These are phyloP conservation scores for Pristionchus arcanus DNA, from an alignment of 2,888 invertebrate genomes.

Conservation along the genomic window DNA sequence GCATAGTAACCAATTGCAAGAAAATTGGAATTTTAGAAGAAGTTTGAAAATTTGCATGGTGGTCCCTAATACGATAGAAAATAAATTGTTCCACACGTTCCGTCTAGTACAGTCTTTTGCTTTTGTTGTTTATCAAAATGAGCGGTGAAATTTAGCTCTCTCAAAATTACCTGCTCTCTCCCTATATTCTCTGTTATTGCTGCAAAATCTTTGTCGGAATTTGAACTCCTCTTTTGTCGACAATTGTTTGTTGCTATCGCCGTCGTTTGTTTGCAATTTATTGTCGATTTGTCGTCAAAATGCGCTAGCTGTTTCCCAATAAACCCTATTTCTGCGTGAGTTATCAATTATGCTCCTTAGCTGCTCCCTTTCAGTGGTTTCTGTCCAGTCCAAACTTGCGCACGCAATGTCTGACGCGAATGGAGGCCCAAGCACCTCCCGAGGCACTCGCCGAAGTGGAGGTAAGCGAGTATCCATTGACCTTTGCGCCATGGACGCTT, in stretches of 20 bases:
- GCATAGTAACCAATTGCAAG: no score
- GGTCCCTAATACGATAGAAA: no score
- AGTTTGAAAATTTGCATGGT: no score
- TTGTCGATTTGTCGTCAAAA: not conserved
- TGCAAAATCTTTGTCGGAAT: not conserved
- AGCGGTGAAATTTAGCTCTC: not conserved
- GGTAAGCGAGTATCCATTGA: not conserved
- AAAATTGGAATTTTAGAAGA: no score
- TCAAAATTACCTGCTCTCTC: not conserved
- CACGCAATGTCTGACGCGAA: constrained; percentile 27
- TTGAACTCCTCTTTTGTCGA: not conserved
- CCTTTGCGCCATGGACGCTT: no score
- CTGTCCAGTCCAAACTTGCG: constrained; percentile 14
- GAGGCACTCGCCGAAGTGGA: constrained; percentile 6
- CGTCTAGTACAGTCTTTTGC: no score
- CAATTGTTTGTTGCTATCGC: not conserved
- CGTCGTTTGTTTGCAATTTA: not conserved
- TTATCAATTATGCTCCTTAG: not conserved
- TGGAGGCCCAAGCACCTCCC: constrained; percentile 7
- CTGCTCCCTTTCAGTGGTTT: constrained; percentile 5
- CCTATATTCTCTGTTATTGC: not conserved
- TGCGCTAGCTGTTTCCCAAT: not conserved
- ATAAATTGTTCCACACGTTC: no score
- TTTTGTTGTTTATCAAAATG: not conserved
- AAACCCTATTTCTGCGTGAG: not conserved